Evolutionary conservation across 2,113 vertebrate species (phyloP).

Genomic region (Hylia prasina): DNA sequence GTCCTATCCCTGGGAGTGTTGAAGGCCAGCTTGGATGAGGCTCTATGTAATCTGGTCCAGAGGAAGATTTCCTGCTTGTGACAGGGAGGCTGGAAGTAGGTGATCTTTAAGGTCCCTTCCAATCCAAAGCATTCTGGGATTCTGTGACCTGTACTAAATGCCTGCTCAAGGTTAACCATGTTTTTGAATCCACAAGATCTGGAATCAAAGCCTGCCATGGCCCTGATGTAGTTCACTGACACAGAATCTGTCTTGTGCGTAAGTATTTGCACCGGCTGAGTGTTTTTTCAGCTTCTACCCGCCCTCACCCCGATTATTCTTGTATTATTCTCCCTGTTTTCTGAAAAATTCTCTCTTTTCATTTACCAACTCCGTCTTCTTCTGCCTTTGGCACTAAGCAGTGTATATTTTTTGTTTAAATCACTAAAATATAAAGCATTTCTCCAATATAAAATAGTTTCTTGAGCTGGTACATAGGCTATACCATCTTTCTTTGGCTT

Average conservation of each 20-base stretch:
- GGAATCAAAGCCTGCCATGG: background rate
- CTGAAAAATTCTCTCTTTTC: background rate
- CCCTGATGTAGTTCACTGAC: background rate
- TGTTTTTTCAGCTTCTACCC: background rate
- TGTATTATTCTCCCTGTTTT: background rate
- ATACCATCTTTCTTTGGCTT: background rate
- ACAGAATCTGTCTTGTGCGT: background rate
- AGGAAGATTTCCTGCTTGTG: background rate
- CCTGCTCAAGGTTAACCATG: background rate
- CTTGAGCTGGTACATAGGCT: background rate
- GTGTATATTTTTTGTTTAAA: background rate
- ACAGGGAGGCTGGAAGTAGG: background rate
- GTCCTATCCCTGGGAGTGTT: too few species aligned
- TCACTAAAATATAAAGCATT: background rate
- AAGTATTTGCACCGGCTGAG: background rate
- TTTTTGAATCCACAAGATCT: background rate
- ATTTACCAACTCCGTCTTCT: background rate
- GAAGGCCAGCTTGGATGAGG: background rate
- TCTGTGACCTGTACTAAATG: background rate
- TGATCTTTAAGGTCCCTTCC: background rate
- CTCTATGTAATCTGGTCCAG: background rate
- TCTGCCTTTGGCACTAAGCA: background rate
- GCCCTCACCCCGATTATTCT: too few species aligned
- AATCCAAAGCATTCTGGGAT: background rate
- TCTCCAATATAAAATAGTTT: background rate